A percentile compares a stretch with the other conserved stretches of the same genome.
Evolutionary conservation across 2,113 vertebrate species (phyloP).

Genomic region (Mastomys coucha): DNA sequence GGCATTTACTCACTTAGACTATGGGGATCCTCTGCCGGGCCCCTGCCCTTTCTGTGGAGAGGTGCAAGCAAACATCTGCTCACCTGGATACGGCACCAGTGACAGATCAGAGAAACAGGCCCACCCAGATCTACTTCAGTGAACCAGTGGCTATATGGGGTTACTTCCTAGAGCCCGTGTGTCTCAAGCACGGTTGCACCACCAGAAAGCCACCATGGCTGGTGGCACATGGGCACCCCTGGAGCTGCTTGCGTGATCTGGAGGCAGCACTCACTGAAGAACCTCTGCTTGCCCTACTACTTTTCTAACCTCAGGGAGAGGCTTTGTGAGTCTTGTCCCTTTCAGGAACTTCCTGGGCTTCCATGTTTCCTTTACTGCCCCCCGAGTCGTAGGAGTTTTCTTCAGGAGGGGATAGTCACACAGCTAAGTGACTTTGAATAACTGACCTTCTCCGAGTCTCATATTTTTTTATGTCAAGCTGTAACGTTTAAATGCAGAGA

Average conservation of each 20-base stretch:
- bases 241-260: not conserved
- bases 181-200: not conserved
- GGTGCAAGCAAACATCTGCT: not conserved
- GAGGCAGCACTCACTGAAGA: not conserved
- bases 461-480: not conserved
- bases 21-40: not conserved
- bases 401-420: not conserved
- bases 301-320: not conserved
- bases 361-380: not conserved
- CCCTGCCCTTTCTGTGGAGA: not conserved
- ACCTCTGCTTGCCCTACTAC: not conserved
- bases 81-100: not conserved
- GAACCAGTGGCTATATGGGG: not conserved
- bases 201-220: not conserved
- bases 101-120: not conserved
- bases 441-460: not conserved
- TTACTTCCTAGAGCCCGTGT: not conserved
- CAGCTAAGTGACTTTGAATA: not conserved
- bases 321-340: not conserved
- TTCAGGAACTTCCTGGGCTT: not conserved
- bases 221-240: not conserved
- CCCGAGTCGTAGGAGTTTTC: not conserved
- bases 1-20: not conserved
- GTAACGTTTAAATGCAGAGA: not conserved
- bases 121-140: not conserved